Percentiles rank a stretch among this genome's conserved stretches.
phyloP scores from a whole-genome alignment of 2,797 vertebrate species.

The Coccyzus lansbergi region DNA sequence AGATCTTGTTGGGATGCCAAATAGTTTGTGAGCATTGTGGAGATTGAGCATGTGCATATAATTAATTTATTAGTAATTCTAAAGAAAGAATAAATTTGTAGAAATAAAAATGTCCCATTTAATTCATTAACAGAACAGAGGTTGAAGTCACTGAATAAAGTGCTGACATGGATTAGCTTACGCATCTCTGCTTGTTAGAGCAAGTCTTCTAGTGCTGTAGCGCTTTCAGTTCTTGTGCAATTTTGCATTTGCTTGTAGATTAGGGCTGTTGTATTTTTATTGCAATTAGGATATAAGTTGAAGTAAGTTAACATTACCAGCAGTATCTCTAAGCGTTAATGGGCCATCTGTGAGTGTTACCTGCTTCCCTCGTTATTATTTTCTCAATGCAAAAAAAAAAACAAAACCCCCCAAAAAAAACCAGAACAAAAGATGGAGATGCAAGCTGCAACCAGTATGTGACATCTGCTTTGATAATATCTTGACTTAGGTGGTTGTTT shows the following conservation, averaged over 20 bases:
- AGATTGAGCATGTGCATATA: not conserved
- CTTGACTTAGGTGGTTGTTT: not conserved
- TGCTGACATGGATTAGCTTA: not conserved
- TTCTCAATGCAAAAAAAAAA: not conserved
- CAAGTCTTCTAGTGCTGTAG: not conserved
- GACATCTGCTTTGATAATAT: not conserved
- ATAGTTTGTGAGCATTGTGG: conserved; percentile 4
- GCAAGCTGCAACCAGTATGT: not conserved
- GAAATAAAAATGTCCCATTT: conserved; percentile 10
- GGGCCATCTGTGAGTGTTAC: not conserved
- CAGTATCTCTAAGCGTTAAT: not conserved
- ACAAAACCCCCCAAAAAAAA: no score
- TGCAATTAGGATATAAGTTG: not conserved
- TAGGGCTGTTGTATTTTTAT: not conserved
- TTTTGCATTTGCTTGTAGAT: not conserved
- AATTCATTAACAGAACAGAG: conserved; percentile 2
- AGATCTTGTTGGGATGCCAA: not conserved
- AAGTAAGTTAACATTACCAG: not conserved
- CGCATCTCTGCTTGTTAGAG: not conserved
- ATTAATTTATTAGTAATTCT: conserved; percentile 37
- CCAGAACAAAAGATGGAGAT: not conserved
- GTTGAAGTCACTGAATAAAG: conserved; percentile 10
- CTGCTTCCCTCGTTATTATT: not conserved
- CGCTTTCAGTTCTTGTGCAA: not conserved
- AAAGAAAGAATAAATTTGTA: conserved; percentile 23